Evolutionary conservation across 35 echinoderm and acorn worm species (phyloP).

Genomic region (Apostichopus parvimensis): DNA sequence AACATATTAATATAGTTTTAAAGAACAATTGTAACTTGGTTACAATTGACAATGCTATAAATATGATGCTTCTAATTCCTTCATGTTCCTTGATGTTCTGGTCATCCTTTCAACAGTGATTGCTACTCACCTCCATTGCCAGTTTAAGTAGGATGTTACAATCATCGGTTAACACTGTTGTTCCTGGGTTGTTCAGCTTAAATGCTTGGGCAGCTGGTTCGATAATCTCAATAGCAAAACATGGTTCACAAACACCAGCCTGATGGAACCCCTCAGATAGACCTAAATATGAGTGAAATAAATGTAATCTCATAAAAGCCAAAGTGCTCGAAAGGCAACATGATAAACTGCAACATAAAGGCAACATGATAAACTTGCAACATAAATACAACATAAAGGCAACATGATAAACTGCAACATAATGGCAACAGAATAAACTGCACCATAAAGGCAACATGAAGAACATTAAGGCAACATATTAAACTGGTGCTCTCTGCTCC

Average conservation of each 20-base stretch:
- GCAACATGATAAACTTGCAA: no score
- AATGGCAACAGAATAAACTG: no score
- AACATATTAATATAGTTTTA: no score
- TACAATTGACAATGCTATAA: no score
- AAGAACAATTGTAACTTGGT: no score
- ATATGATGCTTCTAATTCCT: background rate
- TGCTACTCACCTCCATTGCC: conserved; percentile 79
- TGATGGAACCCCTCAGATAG: conserved; percentile 96
- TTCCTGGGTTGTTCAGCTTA: conserved; percentile 89
- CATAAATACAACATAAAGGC: no score
- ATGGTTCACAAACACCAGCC: conserved; percentile 84
- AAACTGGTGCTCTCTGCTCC: no score
- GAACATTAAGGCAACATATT: no score
- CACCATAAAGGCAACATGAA: no score
- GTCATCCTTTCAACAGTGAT: background rate
- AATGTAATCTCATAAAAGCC: conserved; percentile 2
- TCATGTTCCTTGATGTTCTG: background rate
- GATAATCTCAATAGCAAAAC: conserved; percentile 89
- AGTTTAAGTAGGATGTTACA: conserved; percentile 77
- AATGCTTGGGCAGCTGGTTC: conserved; percentile 94
- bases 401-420: no score
- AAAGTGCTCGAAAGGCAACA: background rate
- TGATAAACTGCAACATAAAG: no score
- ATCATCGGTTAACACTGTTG: conserved; percentile 90
- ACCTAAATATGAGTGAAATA: conserved; percentile 27